Evolutionary conservation across 2,888 invertebrate genomes (phyloP).

Genomic region (Allophyes oxyacanthae): DNA sequence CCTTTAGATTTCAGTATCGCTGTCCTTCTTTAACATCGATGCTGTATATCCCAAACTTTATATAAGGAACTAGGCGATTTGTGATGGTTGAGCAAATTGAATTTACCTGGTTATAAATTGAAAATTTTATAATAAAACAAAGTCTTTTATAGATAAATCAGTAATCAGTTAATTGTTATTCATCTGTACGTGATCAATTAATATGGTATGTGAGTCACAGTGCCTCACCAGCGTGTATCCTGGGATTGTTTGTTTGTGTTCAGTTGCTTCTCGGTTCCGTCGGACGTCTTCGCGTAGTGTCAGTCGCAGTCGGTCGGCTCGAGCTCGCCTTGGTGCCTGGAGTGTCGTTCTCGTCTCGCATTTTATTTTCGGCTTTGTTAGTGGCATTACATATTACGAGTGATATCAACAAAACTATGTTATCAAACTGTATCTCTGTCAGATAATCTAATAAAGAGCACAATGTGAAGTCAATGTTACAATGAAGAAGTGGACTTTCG

Average conservation of each 20-base stretch:
- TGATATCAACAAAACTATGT: constrained; percentile 73
- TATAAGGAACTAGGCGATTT: constrained; percentile 24
- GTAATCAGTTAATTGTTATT: constrained; percentile 8
- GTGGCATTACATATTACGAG: constrained; percentile 66
- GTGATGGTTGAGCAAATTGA: constrained; percentile 39
- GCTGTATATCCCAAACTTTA: neutral
- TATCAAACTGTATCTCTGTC: constrained; percentile 67
- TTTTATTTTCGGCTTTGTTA: constrained; percentile 72
- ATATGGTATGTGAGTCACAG: constrained; percentile 27
- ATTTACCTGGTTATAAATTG: constrained; percentile 10
- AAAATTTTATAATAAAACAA: constrained; percentile 7
- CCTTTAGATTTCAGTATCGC: neutral
- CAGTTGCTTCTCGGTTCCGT: constrained; percentile 55
- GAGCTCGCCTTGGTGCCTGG: constrained; percentile 25
- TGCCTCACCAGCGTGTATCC: constrained; percentile 18
- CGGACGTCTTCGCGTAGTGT: constrained; percentile 53
- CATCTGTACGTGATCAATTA: constrained; percentile 1
- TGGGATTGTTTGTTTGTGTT: constrained; percentile 57
- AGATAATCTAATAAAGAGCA: constrained; percentile 65
- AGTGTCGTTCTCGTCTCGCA: constrained; percentile 52
- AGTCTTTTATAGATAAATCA: neutral
- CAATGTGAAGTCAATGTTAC: constrained; percentile 65
- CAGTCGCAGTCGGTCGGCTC: constrained; percentile 59
- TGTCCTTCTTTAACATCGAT: constrained; percentile 21
- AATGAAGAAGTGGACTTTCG: constrained; percentile 58